A percentile compares a stretch with the other conserved stretches of the same genome.
Evolutionary conservation across 2,888 invertebrate species (phyloP).

Genomic region (Tachystola acroxantha): DNA sequence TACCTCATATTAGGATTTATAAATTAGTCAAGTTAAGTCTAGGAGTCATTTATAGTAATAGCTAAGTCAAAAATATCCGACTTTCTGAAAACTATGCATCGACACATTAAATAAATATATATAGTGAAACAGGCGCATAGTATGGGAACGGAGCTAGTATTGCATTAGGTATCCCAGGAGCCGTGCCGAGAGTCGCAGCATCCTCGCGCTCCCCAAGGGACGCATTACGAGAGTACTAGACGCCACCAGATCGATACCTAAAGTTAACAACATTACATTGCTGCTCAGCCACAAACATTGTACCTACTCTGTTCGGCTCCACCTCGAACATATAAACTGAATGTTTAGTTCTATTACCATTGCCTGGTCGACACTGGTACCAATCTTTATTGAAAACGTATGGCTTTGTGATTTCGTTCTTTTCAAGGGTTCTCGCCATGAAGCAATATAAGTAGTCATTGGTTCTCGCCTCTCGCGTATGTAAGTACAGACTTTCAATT

Average conservation of each 20-base stretch:
- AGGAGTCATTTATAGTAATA: too few relatives aligned
- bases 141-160: constrained; percentile 47
- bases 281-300: constrained; percentile 40
- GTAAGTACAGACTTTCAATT: too few relatives aligned
- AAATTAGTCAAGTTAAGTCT: too few relatives aligned
- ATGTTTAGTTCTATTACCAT: constrained; percentile 3
- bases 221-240: constrained; percentile 59
- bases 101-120: constrained; percentile 22
- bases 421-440: too few relatives aligned
- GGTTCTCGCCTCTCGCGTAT: too few relatives aligned
- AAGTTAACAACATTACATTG: constrained; percentile 49
- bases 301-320: constrained; percentile 21
- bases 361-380: too few relatives aligned
- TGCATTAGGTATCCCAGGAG: constrained; percentile 62
- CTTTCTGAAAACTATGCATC: too few relatives aligned
- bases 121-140: neutral
- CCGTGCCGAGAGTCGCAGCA: constrained; percentile 54
- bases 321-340: neutral
- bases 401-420: too few relatives aligned
- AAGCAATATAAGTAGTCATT: too few relatives aligned
- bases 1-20: too few relatives aligned
- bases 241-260: constrained; percentile 66
- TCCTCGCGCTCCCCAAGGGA: constrained; percentile 58
- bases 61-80: too few relatives aligned
- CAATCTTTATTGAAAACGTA: too few relatives aligned